phyloP scores from a whole-genome alignment of 2,888 invertebrate species.

The Eupithecia inturbata region DNA sequence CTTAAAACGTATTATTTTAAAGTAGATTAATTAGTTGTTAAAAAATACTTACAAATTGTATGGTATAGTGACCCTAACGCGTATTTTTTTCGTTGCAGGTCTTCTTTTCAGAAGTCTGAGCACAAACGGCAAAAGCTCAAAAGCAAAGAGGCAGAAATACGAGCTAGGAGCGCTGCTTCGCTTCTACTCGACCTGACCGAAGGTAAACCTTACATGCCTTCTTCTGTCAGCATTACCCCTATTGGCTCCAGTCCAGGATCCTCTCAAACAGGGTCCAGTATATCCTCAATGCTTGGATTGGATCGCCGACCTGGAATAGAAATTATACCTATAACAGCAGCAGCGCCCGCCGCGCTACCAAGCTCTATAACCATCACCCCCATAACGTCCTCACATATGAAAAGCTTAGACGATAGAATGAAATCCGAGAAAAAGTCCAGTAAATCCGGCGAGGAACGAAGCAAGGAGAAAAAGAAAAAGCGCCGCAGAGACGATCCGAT shows the following conservation, averaged over 20 bases:
- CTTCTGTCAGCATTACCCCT: slow-evolving; percentile 81
- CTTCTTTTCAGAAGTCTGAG: slow-evolving; percentile 84
- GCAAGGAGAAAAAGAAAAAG: slow-evolving; percentile 89
- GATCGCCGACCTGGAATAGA: slow-evolving; percentile 92
- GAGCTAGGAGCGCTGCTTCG: slow-evolving; percentile 71
- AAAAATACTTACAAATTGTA: neutral
- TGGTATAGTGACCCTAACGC: neutral
- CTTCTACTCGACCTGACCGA: slow-evolving; percentile 83
- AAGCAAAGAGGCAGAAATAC: slow-evolving; percentile 82
- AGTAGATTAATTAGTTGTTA: neutral
- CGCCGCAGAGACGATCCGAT: slow-evolving; percentile 90
- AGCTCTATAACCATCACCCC: slow-evolving; percentile 95
- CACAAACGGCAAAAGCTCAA: slow-evolving; percentile 86
- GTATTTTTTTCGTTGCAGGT: slow-evolving; percentile 63
- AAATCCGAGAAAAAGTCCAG: slow-evolving; percentile 78
- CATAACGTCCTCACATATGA: slow-evolving; percentile 85
- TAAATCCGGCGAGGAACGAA: slow-evolving; percentile 75
- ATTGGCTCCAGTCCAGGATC: slow-evolving; percentile 82
- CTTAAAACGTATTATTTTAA: neutral
- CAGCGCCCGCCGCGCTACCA: slow-evolving; percentile 86
- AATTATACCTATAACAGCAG: slow-evolving; percentile 90
- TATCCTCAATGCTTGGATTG: slow-evolving; percentile 85
- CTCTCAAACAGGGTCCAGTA: slow-evolving; percentile 84
- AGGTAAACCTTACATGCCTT: slow-evolving; percentile 80
- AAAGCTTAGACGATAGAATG: slow-evolving; percentile 75